phyloP scores from a whole-genome alignment of 2,888 invertebrate genomes.

The Acronicta psi region DNA sequence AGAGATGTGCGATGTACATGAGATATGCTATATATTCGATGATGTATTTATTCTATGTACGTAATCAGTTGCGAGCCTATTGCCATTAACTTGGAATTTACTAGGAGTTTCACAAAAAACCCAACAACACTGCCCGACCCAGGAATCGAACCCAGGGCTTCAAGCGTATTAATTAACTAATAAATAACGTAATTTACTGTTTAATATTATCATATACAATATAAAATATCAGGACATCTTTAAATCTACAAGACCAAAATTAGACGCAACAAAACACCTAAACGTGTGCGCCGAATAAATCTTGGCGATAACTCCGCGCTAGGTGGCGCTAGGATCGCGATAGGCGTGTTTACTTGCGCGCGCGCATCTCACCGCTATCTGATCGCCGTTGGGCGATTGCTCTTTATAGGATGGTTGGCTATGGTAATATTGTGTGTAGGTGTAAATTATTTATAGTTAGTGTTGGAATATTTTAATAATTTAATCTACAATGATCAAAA shows the following conservation, averaged over 20 bases:
- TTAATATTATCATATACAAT: not conserved
- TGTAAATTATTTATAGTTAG: slow-evolving; percentile 25
- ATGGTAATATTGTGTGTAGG: slow-evolving; percentile 37
- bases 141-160: too few species aligned
- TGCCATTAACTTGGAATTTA: too few species aligned
- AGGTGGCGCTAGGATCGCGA: slow-evolving; percentile 74
- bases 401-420: slow-evolving; percentile 58
- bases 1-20: too few species aligned
- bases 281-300: slow-evolving; percentile 72
- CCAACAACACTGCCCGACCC: too few species aligned
- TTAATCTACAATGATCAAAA: not conserved
- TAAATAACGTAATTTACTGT: not conserved
- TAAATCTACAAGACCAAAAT: slow-evolving; percentile 58
- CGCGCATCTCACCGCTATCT: slow-evolving; percentile 59
- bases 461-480: slow-evolving; percentile 8
- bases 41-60: too few species aligned
- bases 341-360: slow-evolving; percentile 63
- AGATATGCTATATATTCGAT: too few species aligned
- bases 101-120: too few species aligned
- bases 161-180: too few species aligned
- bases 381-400: slow-evolving; percentile 64
- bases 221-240: slow-evolving; percentile 29
- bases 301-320: slow-evolving; percentile 71
- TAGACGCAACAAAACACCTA: slow-evolving; percentile 57
- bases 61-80: too few species aligned